Evolutionary conservation across 2,113 vertebrate species (phyloP).

Genomic region (Zapornia atra): DNA sequence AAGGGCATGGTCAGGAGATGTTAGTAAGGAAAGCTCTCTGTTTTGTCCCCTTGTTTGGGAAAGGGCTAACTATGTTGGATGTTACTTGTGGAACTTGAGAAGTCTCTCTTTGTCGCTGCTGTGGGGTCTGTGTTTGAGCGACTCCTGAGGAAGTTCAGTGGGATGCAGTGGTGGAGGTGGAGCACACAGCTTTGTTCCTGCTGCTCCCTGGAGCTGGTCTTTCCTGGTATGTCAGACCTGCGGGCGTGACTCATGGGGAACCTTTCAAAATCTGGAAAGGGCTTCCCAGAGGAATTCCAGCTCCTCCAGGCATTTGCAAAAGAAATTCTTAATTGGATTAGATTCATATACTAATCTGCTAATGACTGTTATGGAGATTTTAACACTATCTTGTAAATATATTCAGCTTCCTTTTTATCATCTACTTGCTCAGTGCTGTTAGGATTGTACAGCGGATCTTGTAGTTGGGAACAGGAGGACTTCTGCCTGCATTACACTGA

Average conservation of each 20-base stretch:
- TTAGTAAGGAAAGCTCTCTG: not conserved
- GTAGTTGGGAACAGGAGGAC: too few species aligned
- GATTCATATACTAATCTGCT: conserved; percentile 58
- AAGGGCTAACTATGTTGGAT: not conserved
- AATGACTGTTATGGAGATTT: conserved; percentile 58
- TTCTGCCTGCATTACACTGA: not conserved
- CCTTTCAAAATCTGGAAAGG: conserved; percentile 44
- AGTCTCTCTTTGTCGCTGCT: not conserved
- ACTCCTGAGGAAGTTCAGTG: not conserved
- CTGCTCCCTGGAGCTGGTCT: conserved; percentile 25
- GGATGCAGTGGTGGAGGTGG: not conserved
- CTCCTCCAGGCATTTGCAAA: conserved; percentile 61
- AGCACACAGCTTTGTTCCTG: not conserved
- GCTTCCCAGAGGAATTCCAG: conserved; percentile 61
- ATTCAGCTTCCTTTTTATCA: conserved; percentile 46
- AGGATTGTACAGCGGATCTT: too few species aligned
- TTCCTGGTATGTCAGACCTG: conserved; percentile 52
- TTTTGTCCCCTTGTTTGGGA: not conserved
- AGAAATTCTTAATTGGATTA: conserved; percentile 71
- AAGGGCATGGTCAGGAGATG: not conserved
- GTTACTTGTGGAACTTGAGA: not conserved
- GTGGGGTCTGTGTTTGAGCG: not conserved
- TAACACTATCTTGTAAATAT: conserved; percentile 54
- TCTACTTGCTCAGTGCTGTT: not conserved
- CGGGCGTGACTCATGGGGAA: conserved; percentile 35